Evolutionary conservation across 2,888 invertebrate genomes (phyloP), one percentile per base, ranked within the genome.

Genomic region (Barypeithes pellucidus): DNA sequence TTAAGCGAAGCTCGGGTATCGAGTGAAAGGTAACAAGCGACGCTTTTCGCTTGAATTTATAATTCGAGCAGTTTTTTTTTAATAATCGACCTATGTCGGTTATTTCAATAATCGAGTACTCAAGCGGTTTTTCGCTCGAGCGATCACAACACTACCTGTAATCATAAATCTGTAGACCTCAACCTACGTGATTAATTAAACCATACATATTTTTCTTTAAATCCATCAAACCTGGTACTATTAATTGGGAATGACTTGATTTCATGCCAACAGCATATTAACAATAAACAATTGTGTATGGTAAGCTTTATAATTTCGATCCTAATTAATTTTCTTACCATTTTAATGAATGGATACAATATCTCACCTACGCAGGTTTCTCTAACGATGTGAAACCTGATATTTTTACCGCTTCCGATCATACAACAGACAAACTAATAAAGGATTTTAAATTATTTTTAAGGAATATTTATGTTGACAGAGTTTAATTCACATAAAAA

Each of bases 401-500:
- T 69, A 69, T 50, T 62, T 69, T 62, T 60, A 69, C 54, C 43
- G 62, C 69, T 69, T 69, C 69, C 69, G 62, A 52, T 62, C 39
- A 47, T 60, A 20, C 29, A 24, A 47, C 20, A 60, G 18, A 24
- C 57, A 52, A 59, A 45, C 60, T 60, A 50, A 45, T 24, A 60
- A 45, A 60, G 33, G 16, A 29, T 33, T 65, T 39, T 20, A 36
- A 16, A 9, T 16, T 68, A 60, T 60, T 33, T 60, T 60, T 14
- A 41, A 54, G 16, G 29, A 9, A 41, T 62, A 83, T 84, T 84
- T 83, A 84, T 82, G 84, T 75, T 83, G 84, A 84, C 83, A 84
- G 81, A 79, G 79, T 80, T 77, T 80, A 82, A 84, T 84, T 82
- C 81, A 80, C 83, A 81, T 84, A 83, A 84, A 84, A 84, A 84